These are phyloP conservation scores for Salticus scenicus DNA, from an alignment of 2,888 invertebrate genomes.

Conservation along the genomic window DNA sequence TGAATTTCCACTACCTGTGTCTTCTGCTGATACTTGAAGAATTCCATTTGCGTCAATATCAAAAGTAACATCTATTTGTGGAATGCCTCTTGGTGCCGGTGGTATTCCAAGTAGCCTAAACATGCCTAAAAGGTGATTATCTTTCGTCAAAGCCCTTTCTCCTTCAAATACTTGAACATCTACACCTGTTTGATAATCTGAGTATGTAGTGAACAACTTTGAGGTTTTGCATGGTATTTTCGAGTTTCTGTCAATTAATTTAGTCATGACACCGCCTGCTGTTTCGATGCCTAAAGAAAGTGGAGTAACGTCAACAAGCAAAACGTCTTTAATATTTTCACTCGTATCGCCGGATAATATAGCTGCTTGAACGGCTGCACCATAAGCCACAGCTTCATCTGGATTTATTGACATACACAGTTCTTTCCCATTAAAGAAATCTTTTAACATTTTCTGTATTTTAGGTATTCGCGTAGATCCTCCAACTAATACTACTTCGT, in stretches of 20 bases:
- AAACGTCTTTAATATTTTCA: conserved; percentile 83
- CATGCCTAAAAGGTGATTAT: conserved; percentile 81
- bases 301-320: conserved; percentile 87
- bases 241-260: conserved; percentile 86
- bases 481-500: conserved; percentile 88
- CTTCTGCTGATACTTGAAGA: conserved; percentile 76
- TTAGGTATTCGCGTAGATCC: conserved; percentile 88
- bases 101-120: conserved; percentile 82
- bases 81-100: conserved; percentile 80
- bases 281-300: conserved; percentile 80
- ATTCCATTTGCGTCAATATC: conserved; percentile 77
- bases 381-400: conserved; percentile 88
- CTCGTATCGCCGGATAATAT: conserved; percentile 79
- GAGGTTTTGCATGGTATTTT: conserved; percentile 85
- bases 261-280: conserved; percentile 83
- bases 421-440: conserved; percentile 84
- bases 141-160: conserved; percentile 90
- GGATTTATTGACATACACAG: conserved; percentile 85
- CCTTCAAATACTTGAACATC: conserved; percentile 88
- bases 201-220: conserved; percentile 90
- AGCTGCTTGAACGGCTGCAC: conserved; percentile 85
- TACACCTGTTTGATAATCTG: conserved; percentile 94
- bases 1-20: conserved; percentile 79
- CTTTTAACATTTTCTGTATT: conserved; percentile 84
- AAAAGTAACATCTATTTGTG: conserved; percentile 78